Base-by-base conservation (phyloP, 2,113 vertebrate species). In the Pachypanchax playfairii region DNA sequence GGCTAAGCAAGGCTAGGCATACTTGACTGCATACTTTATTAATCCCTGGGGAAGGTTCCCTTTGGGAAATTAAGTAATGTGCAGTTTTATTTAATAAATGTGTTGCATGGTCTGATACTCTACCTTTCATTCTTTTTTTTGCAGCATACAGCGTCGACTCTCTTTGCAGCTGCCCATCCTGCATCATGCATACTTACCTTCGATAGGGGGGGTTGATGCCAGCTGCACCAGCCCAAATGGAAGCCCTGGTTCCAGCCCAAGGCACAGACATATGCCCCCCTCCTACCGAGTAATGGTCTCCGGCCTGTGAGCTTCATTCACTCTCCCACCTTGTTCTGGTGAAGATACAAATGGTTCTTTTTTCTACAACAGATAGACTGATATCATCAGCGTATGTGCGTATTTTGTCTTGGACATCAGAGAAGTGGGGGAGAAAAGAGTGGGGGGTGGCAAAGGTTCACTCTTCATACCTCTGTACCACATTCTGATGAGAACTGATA, bases 221-320 rank as follows among this genome's bases (percentile, higher is more conserved):
- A 98, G 97, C 90, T 98, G 97, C 67, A 94, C 93, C 89, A 98
- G 96, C 62, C 97, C 97, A 0, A 96, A 94, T 0, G 94, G 94
- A 52, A 99, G 97, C 92, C 97, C 96, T 69, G 93, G 94, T 29
- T 94, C 95, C 90, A 98, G 96, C 29, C 97, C 96, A 44, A 94
- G 94, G 88, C 97, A 98, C 93, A 96, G 97, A 95, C 96, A 98
- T 17, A 95, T 98, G 93, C 97, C 96, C 0, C 95, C 97, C 29
- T 97, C 97, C 80, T 99, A 98, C 89, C 95, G 96, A 91, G 97
- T 99, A 52, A 99, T 99, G 97, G 96, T 99, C 85, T 99, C 96
- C 13, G 97, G 96, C 90, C 95, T 99, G 96, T 99, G 91, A 93
- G 89, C 65, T 63, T 47, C 71, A 43, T 61, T 53, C 64, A 47